Base-by-base conservation (phyloP, 1,140 invertebrate genomes). In the Zaprionus kolodkinae region DNA sequence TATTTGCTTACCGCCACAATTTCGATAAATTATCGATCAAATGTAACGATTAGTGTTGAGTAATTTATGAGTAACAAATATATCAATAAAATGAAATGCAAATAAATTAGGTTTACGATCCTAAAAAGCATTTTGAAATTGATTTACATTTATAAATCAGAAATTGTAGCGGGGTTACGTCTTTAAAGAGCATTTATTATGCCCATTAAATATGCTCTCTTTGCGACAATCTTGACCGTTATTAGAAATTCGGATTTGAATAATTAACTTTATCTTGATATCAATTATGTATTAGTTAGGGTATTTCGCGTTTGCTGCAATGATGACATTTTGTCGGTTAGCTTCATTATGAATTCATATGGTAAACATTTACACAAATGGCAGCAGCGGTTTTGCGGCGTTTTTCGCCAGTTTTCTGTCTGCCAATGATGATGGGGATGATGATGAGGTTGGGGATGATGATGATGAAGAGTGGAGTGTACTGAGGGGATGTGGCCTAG, bases 301-400 rank as follows among this genome's bases (percentile, higher is more conserved):
- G 72, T 65, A 71, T 60, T 4, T 30, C 2, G 13, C 43, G 11
- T 15, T 65, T 35, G 45, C 1, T 15, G 5, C 15, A 17, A 50
- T 50, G 10, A 36, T 33, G 10, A 36, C 21, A 48, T 9, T 67
- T 86, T 72, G 40, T 54, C 56, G 25, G 17, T 35, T 25, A 64
- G 72, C 66, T 75, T 87, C 76, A 77, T 86, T 83, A 84, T 85
- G 81, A 88, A 91, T 91, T 88, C 88, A 88, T 70, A 68, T 77
- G 72, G 79, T 83, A 91, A 91, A 91, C 80, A 91, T 91, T 91
- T 91, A 71, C 66, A 83, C 81, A 91, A 91, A 84, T 91, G 88
- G 81, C 69, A 60, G 55, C 54, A 40, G 68, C 35, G 65, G 60
- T 38, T 78, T 75, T 64, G 60, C 60, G 30, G 38, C 50, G 15